Evolutionary conservation across 2,113 vertebrate species (phyloP).

Genomic region (Sterrhoptilus dennistouni): DNA sequence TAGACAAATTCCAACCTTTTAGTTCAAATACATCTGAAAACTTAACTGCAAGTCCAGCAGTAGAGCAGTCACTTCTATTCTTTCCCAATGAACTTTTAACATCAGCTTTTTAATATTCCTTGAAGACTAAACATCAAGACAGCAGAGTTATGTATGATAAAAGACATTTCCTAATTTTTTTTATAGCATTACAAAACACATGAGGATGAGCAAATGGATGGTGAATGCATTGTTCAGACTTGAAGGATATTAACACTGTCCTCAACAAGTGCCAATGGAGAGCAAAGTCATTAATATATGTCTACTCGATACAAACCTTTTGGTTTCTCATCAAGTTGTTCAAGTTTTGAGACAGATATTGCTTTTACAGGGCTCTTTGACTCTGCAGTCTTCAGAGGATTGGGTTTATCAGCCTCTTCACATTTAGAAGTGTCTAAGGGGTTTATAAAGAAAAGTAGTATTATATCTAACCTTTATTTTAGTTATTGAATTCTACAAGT

Average conservation of each 20-base stretch:
- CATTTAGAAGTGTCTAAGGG: conserved; percentile 48
- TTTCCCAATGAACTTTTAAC: neutral
- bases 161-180: neutral
- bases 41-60: neutral
- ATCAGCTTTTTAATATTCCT: neutral
- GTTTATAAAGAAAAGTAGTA: neutral
- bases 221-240: neutral
- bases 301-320: conserved; percentile 61
- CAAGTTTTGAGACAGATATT: neutral
- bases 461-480: neutral
- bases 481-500: neutral
- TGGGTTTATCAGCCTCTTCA: conserved; percentile 57
- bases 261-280: neutral
- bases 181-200: neutral
- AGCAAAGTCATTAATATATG: neutral
- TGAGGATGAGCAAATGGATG: neutral
- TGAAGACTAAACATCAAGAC: neutral
- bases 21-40: neutral
- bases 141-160: neutral
- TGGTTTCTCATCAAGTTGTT: conserved; percentile 4
- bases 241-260: neutral
- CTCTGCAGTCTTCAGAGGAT: conserved; percentile 54
- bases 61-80: neutral
- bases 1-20: neutral
- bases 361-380: conserved; percentile 54